Base-by-base conservation (phyloP, 2,888 invertebrate genomes). In the Mimumesa dahlbomi region DNA sequence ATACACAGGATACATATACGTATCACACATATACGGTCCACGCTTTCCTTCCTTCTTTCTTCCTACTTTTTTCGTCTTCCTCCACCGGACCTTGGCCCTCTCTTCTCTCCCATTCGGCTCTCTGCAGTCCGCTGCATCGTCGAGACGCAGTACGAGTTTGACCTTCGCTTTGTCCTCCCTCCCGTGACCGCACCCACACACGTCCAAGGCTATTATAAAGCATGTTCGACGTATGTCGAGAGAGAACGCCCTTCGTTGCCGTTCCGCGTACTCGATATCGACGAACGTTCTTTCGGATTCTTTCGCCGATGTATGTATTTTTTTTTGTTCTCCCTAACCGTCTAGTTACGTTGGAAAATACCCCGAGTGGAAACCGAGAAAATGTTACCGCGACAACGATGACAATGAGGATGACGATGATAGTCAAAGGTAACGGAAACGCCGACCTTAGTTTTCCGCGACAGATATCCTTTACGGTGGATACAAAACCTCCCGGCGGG, bases 151-250 rank as follows among this genome's bases (percentile, higher is more conserved):
- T 82, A 77, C 75, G 59, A 62, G 65, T 77, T 75, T 82, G 82
- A 84, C 84, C 84, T 84, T 84, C 83, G 75, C 67, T 69, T 67
- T 76, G 76, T 79, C 79, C 76, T 80, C 79, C 72, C 59, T 36
- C 34, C 69, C 71, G 46, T 63, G 72, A 70, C 75, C 81, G 74
- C 79, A 79, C 84, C 81, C 79, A 82, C 81, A 77, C 78, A 72
- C 63, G 61, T 66, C 45, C 46, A 58, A 57, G 64, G 34, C 54
- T 68, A 71, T 77, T 76, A 79, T 67, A 67, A 68, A 53, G 45
- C 63, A 31, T 43, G 50, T 64, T 61, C 65, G 66, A 69, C 62
- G 58, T 52, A 50, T 58, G 64, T 57, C 56, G 2, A 36, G 11
- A 36, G 64, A 36, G 45, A 36, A 63, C 69, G 63, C 71, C 73